Evolutionary conservation across 2,113 vertebrate species (phyloP).

Genomic region (Bambusicola thoracicus): DNA sequence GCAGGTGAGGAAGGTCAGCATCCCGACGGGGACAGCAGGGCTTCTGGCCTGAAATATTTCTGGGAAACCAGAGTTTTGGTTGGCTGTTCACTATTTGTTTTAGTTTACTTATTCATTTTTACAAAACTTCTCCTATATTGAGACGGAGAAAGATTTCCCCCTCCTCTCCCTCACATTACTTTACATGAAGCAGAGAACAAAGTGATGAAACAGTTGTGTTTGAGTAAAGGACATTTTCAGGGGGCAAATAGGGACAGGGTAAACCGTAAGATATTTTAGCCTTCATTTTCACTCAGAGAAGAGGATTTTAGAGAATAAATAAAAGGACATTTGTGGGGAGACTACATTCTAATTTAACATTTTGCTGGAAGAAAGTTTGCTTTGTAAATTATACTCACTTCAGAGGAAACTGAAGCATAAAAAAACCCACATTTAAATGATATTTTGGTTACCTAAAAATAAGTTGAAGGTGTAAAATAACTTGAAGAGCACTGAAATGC

Average conservation of each 20-base stretch:
- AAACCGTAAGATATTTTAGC: neutral
- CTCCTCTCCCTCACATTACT: neutral
- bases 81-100: neutral
- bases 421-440: neutral
- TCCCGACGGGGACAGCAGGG: neutral
- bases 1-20: neutral
- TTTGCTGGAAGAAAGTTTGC: neutral
- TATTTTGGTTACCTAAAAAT: neutral
- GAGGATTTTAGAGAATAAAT: neutral
- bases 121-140: neutral
- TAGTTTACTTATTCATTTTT: neutral
- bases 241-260: neutral
- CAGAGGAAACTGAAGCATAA: neutral
- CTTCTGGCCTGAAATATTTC: neutral
- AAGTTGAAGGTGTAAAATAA: neutral
- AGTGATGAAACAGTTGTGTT: neutral
- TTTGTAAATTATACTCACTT: neutral
- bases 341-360: neutral
- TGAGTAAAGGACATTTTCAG: neutral
- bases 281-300: neutral
- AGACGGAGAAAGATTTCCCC: neutral
- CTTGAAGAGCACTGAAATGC: neutral
- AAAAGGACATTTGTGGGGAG: neutral
- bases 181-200: neutral
- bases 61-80: neutral